Evolutionary conservation across 2,113 vertebrate species (phyloP).

Genomic region (Rissa tridactyla): DNA sequence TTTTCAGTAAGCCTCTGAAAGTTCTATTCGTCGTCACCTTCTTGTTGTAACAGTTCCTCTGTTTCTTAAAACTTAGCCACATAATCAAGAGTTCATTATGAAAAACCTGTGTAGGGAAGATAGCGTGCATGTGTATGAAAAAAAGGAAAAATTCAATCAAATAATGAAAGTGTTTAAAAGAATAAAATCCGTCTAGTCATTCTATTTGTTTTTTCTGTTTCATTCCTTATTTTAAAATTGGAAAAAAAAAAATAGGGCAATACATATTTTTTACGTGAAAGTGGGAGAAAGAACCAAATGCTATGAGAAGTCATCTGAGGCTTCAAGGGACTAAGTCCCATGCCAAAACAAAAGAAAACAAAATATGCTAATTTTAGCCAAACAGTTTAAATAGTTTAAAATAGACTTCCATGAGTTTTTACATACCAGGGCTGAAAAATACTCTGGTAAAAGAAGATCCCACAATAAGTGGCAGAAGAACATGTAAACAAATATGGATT

Average conservation of each 20-base stretch:
- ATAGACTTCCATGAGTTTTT: not conserved
- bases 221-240: not conserved
- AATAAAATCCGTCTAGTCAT: not conserved
- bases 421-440: not conserved
- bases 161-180: not conserved
- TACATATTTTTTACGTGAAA: not conserved
- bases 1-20: not conserved
- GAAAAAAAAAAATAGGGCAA: not conserved
- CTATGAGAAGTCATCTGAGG: not conserved
- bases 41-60: not conserved
- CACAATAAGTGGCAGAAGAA: not conserved
- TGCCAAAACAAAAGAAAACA: not conserved
- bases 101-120: not conserved
- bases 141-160: not conserved
- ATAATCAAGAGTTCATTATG: not conserved
- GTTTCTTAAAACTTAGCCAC: not conserved
- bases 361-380: not conserved
- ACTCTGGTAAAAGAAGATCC: not conserved
- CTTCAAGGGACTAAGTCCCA: not conserved
- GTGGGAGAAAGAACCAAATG: not conserved
- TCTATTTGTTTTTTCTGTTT: not conserved
- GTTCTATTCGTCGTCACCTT: not conserved
- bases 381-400: not conserved
- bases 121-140: accelerated
- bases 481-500: not conserved